phyloP scores from a whole-genome alignment of 2,888 invertebrate species.

The Pogonocherus hispidulus region DNA sequence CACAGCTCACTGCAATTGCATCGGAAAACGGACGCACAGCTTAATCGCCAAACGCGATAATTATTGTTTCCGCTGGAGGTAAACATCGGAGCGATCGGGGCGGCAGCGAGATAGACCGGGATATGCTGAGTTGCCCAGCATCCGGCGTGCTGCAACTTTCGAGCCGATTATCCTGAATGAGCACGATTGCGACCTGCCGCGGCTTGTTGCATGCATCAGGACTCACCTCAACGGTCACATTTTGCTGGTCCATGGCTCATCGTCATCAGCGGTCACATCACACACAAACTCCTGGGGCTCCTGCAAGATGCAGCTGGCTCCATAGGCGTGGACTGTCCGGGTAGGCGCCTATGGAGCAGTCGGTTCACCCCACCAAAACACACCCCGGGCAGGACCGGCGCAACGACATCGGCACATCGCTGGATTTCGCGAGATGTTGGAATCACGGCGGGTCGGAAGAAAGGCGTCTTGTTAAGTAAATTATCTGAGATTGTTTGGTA shows the following conservation, averaged over 20 bases:
- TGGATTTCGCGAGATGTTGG: neutral
- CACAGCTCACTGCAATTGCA: conserved; percentile 1
- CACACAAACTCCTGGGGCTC: conserved; percentile 64
- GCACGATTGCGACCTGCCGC: conserved; percentile 39
- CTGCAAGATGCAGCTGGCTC: conserved; percentile 66
- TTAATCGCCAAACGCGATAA: conserved; percentile 2
- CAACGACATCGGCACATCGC: conserved; percentile 15
- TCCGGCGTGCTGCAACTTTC: conserved; percentile 27
- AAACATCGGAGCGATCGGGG: conserved; percentile 27
- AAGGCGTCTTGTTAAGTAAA: neutral
- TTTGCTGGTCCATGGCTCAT: conserved; percentile 62
- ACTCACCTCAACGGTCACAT: conserved; percentile 59
- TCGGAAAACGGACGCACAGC: neutral
- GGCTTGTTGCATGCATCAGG: conserved; percentile 41
- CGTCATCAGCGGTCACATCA: conserved; percentile 62
- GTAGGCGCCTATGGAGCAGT: conserved; percentile 47
- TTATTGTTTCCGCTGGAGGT: conserved; percentile 20
- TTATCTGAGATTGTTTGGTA: too few species aligned
- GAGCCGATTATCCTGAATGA: conserved; percentile 38
- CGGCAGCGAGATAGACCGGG: conserved; percentile 25
- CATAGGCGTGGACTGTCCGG: conserved; percentile 70
- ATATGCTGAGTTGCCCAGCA: conserved; percentile 27
- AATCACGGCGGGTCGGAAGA: neutral
- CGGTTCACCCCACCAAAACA: conserved; percentile 46
- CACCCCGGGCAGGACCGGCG: conserved; percentile 47